phyloP scores from a whole-genome alignment of 2,888 invertebrate species.

The Atrina japonica region DNA sequence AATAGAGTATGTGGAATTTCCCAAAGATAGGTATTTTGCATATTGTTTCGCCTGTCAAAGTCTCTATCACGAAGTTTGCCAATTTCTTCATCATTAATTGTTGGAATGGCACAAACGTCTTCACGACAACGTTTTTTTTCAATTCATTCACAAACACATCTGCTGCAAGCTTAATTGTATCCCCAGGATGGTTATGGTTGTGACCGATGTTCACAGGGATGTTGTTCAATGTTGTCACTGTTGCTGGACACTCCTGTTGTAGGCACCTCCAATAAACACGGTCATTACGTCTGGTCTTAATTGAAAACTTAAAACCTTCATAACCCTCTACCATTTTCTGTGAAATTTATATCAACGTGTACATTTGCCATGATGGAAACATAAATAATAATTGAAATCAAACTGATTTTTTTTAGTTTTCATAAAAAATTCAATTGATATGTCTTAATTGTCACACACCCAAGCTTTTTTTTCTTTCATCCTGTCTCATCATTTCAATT shows the following conservation, averaged over 20 bases:
- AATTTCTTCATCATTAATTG: conserved; percentile 8
- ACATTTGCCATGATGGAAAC: no score
- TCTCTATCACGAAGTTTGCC: conserved; percentile 1
- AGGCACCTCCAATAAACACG: conserved; percentile 16
- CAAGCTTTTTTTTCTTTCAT: no score
- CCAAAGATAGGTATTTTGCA: neutral
- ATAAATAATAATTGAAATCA: no score
- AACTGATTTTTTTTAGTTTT: no score
- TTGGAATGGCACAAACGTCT: conserved; percentile 7
- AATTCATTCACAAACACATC: conserved; percentile 4
- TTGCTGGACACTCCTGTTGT: conserved; percentile 2
- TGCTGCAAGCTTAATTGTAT: neutral
- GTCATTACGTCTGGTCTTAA: conserved; percentile 9
- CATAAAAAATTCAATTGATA: no score
- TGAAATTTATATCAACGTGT: no score
- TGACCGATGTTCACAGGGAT: conserved; percentile 17
- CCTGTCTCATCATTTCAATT: no score
- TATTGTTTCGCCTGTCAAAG: neutral
- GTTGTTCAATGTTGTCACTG: conserved; percentile 19
- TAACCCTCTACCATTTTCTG: no score
- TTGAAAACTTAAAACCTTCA: conserved; percentile 2
- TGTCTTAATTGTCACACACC: no score
- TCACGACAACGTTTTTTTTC: neutral
- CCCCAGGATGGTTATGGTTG: neutral
- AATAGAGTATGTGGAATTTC: no score